A percentile compares a stretch with the other conserved stretches of the same genome.
phyloP scores from a whole-genome alignment of 2,113 vertebrate species.

The Phyllostomus hastatus region DNA sequence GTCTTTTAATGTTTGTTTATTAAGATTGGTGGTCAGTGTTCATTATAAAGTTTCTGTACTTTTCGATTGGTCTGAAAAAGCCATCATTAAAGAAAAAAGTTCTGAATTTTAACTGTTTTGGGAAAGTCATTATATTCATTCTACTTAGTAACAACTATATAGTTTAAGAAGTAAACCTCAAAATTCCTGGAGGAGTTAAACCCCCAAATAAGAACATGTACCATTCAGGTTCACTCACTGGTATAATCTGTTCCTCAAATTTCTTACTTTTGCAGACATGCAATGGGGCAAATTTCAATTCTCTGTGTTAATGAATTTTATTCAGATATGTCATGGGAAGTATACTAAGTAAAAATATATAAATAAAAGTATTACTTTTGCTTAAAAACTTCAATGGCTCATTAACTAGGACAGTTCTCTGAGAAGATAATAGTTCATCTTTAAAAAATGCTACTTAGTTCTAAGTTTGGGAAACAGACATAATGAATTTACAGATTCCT shows the following conservation, averaged over 20 bases:
- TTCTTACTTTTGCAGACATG: background rate
- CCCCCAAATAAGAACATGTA: background rate
- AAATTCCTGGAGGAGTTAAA: background rate
- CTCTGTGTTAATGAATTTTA: background rate
- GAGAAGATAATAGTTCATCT: background rate
- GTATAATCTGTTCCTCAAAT: background rate
- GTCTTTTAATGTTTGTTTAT: background rate
- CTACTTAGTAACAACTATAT: background rate
- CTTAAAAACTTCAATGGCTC: background rate
- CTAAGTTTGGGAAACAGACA: background rate
- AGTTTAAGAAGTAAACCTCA: background rate
- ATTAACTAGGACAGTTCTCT: background rate
- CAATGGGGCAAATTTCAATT: background rate
- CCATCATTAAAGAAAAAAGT: background rate
- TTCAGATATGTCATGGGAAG: background rate
- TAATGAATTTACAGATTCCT: background rate
- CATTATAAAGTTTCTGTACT: background rate
- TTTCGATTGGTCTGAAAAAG: background rate
- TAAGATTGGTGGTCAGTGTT: background rate
- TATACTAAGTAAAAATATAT: background rate
- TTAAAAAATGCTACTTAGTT: background rate
- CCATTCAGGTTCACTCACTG: background rate
- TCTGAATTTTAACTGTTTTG: background rate
- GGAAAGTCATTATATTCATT: background rate
- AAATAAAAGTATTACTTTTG: background rate